Conservation (phyloP, 2,113 vertebrate species). For the Jaculus jaculus region DNA sequence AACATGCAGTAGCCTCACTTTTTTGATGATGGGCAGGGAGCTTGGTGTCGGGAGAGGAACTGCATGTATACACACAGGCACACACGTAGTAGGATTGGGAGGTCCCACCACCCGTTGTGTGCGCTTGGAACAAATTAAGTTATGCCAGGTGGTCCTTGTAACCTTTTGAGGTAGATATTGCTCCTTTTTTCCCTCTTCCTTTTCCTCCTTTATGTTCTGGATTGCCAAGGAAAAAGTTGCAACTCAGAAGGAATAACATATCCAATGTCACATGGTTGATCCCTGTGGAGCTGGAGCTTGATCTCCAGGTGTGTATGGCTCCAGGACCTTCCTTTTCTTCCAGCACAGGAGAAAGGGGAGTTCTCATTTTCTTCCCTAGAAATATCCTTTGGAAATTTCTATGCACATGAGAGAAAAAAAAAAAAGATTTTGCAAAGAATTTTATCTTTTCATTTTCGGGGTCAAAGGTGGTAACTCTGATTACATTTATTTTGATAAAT, state of each 20-base stretch:
- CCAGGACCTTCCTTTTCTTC: neutral
- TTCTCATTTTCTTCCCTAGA: neutral
- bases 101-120: neutral
- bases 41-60: neutral
- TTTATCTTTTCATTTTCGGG: neutral
- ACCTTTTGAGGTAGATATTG: neutral
- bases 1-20: neutral
- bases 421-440: neutral
- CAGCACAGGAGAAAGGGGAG: neutral
- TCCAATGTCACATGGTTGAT: neutral
- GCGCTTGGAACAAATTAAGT: neutral
- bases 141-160: neutral
- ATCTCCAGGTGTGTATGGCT: neutral
- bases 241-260: neutral
- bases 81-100: neutral
- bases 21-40: neutral
- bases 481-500: conserved; percentile 39
- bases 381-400: neutral
- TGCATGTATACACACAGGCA: neutral
- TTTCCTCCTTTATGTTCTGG: neutral
- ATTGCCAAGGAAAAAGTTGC: neutral
- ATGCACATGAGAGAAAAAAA: neutral
- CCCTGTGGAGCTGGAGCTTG: neutral
- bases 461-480: neutral
- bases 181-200: neutral